phyloP scores from a whole-genome alignment of 1,140 invertebrate species.

The Bombus confusus region DNA sequence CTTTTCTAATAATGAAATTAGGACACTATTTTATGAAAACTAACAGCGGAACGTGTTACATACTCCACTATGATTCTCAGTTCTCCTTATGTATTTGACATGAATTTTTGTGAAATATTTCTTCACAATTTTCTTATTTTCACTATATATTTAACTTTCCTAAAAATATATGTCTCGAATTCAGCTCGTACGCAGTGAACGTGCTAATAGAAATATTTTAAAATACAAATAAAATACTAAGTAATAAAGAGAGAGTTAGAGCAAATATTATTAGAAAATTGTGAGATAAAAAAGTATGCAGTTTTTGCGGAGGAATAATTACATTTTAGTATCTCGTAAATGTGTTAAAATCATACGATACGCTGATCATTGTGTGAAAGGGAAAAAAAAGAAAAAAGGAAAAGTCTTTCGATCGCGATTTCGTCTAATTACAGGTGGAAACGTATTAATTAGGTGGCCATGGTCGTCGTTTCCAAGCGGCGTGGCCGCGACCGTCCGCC shows the following conservation, averaged over 20 bases:
- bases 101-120: background rate
- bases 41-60: too few species aligned
- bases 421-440: background rate
- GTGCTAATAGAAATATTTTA: background rate
- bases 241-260: background rate
- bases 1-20: too few species aligned
- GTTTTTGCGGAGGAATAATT: background rate
- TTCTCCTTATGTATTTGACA: background rate
- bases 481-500: slow-evolving; percentile 22
- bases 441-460: slow-evolving; percentile 45
- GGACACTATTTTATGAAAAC: too few species aligned
- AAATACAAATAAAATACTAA: background rate
- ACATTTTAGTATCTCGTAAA: too few species aligned
- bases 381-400: background rate
- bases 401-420: background rate
- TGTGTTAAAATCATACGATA: background rate
- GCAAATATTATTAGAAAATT: background rate
- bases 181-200: background rate
- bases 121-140: background rate
- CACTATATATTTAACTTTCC: background rate
- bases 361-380: background rate
- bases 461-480: slow-evolving; percentile 23
- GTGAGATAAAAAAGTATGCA: background rate
- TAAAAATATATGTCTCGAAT: background rate
- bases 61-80: background rate